A percentile compares a stretch with the other conserved stretches of the same genome.
phyloP scores from a whole-genome alignment of 1,140 invertebrate genomes.

The Nixonia krombeini region DNA sequence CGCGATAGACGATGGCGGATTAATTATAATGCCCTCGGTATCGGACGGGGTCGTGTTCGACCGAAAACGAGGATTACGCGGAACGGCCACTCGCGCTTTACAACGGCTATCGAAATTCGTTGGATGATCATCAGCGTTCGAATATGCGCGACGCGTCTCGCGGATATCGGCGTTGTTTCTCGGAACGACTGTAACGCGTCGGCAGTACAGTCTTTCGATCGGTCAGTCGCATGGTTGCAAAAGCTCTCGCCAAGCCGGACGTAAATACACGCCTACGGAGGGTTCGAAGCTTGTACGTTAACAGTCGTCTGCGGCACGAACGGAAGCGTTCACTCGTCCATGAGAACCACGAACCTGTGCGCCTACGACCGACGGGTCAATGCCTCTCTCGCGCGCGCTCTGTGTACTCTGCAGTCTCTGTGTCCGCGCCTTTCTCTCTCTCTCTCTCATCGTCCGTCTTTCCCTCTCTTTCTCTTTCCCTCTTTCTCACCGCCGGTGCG shows the following conservation, averaged over 20 bases:
- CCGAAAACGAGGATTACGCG: too few relatives aligned
- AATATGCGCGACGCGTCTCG: too few relatives aligned
- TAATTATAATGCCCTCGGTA: too few relatives aligned
- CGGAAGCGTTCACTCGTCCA: neutral
- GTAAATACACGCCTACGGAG: neutral
- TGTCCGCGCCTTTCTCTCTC: slow-evolving; percentile 1
- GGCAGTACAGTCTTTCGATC: slow-evolving; percentile 5
- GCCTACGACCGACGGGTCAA: slow-evolving; percentile 5
- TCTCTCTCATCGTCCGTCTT: too few relatives aligned
- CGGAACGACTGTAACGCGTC: too few relatives aligned
- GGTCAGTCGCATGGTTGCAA: neutral
- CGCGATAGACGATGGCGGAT: too few relatives aligned
- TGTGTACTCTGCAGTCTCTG: neutral
- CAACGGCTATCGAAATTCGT: too few relatives aligned
- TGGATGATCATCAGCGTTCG: too few relatives aligned
- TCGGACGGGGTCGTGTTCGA: too few relatives aligned
- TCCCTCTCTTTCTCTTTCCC: neutral
- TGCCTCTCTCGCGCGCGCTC: neutral
- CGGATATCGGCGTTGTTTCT: too few relatives aligned
- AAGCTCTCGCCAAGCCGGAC: neutral
- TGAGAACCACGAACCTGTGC: slow-evolving; percentile 6
- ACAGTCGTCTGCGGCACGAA: neutral
- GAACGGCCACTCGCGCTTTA: too few relatives aligned
- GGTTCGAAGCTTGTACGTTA: neutral
- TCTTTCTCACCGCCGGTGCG: too few relatives aligned